phyloP scores from a whole-genome alignment of 23 tunicate species.

The Styela clava region DNA sequence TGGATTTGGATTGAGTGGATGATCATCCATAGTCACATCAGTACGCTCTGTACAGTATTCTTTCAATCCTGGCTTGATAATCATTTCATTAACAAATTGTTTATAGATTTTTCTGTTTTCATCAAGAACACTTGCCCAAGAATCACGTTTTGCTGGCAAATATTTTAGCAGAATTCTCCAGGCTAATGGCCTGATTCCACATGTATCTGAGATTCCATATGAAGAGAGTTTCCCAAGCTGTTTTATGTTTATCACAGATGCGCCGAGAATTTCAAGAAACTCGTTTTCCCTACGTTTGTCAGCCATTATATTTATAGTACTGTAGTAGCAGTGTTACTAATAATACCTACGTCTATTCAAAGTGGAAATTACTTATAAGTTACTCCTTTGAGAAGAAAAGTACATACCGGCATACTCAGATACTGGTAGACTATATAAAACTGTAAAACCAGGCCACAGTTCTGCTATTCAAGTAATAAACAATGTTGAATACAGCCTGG shows the following conservation, averaged over 20 bases:
- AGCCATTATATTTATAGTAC: not conserved
- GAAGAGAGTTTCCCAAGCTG: conserved; percentile 22
- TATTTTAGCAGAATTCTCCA: conserved; percentile 70
- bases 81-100: conserved; percentile 68
- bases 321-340: no score
- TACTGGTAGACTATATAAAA: no score
- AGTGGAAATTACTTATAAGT: no score
- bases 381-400: no score
- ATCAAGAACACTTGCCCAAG: conserved; percentile 37
- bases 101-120: conserved; percentile 51
- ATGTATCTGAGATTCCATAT: conserved; percentile 72
- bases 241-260: conserved; percentile 19
- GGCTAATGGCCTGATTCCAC: conserved; percentile 77
- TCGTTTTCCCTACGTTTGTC: conserved; percentile 15
- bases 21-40: conserved; percentile 52
- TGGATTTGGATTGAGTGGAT: conserved; percentile 91
- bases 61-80: conserved; percentile 70
- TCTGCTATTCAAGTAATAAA: no score
- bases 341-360: no score
- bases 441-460: no score
- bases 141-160: conserved; percentile 46
- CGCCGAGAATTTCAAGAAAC: conserved; percentile 41
- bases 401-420: no score
- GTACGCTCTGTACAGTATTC: not conserved
- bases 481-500: no score